Base-by-base conservation (phyloP, 2,113 vertebrate species). In the Nestor notabilis region DNA sequence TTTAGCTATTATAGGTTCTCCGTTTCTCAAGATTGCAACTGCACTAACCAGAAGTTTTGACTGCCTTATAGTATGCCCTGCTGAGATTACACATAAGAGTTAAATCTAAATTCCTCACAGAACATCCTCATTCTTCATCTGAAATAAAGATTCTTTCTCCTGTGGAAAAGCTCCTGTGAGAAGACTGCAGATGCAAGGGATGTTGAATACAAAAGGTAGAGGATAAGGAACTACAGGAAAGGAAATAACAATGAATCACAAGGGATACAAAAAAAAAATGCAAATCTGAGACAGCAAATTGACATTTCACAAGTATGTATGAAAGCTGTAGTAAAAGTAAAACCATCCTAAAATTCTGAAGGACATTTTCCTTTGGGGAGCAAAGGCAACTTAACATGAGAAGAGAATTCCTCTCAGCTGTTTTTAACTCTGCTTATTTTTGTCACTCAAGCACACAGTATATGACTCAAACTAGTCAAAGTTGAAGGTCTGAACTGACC, bases 391-490 rank as follows among this genome's bases (percentile, higher is more conserved):
- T 68, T 71, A 90, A 78, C 33, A 71, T 0, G 4, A 83, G 25
- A 72, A 50, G 21, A 66, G 8, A 95, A 92, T n/a, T 81, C 47
- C 24, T 90, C 80, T 66, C 64, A 46, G 56, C 19, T 86, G 58
- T 25, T 95, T 86, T 82, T 79, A 86, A 89, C 60, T 83, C n/a
- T 31, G 44, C 16, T 72, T 95, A 81, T 44, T 85, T 92, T 74
- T 81, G 44, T 69, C 85, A 46, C n/a, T 82, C 58, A 80, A 91
- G 74, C 12, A 80, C 35, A 77, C 7, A 33, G 13, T 44, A 3
- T 10, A 52, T 28, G 44, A 77, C 31, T 41, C 28, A 65, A 91
- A 82, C n/a, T 35, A 74, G 14, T 50, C 13, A 5, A 86, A 87
- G 28, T 60, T 39, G 74, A 55, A 88, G 49, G 58, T 52, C 33